These are phyloP conservation scores for Brachirus orientalis DNA, from an alignment of 2,113 vertebrate genomes.

Conservation along the genomic window DNA sequence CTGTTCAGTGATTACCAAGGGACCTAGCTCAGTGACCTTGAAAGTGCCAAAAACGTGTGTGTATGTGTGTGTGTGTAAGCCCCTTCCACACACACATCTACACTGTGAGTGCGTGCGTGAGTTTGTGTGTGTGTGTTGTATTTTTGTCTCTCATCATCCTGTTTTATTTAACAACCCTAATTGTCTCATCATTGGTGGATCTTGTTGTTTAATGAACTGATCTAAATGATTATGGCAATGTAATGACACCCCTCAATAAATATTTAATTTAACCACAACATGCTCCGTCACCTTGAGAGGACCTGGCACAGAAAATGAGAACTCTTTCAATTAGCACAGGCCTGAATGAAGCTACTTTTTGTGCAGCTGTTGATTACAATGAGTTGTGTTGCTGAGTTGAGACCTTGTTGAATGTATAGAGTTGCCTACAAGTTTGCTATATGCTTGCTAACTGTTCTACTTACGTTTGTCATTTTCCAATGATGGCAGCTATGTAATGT, in stretches of 20 bases:
- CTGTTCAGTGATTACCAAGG: slow-evolving; percentile 34
- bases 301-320: slow-evolving; percentile 36
- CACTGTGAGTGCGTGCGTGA: neutral
- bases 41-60: slow-evolving; percentile 4
- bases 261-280: slow-evolving; percentile 80
- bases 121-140: slow-evolving; percentile 10
- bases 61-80: neutral
- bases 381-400: slow-evolving; percentile 47
- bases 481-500: slow-evolving; percentile 57
- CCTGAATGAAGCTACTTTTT: slow-evolving; percentile 36
- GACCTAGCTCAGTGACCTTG: slow-evolving; percentile 48
- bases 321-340: slow-evolving; percentile 60
- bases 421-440: slow-evolving; percentile 16
- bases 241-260: slow-evolving; percentile 81
- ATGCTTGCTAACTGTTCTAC: slow-evolving; percentile 51
- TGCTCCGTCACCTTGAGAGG: slow-evolving; percentile 74
- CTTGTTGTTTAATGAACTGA: slow-evolving; percentile 83
- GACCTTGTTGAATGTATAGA: slow-evolving; percentile 18
- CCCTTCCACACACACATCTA: neutral
- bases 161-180: slow-evolving; percentile 80
- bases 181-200: slow-evolving; percentile 76
- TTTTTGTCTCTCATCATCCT: slow-evolving; percentile 60
- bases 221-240: slow-evolving; percentile 79
- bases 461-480: slow-evolving; percentile 58
- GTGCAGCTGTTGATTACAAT: slow-evolving; percentile 62